Evolutionary conservation across 2,888 invertebrate genomes (phyloP).

Genomic region (Junonia oenone): DNA sequence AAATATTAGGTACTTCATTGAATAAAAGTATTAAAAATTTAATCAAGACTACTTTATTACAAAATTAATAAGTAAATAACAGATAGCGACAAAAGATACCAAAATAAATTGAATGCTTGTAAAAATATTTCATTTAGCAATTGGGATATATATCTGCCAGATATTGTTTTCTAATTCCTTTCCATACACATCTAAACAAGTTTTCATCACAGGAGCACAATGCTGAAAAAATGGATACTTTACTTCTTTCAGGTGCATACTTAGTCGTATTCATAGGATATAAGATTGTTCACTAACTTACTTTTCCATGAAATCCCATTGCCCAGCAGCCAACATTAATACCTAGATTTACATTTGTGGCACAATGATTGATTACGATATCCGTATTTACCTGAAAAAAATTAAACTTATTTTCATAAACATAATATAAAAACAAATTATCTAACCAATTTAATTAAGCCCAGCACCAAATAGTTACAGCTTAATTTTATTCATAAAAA

Average conservation of each 20-base stretch:
- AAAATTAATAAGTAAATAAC: too few relatives aligned
- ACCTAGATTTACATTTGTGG: slow-evolving; percentile 66
- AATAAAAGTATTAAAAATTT: too few relatives aligned
- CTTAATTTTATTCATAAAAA: not conserved
- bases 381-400: slow-evolving; percentile 64
- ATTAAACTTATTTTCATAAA: not conserved
- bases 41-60: too few relatives aligned
- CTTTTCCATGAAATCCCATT: slow-evolving; percentile 65
- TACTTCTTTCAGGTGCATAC: too few relatives aligned
- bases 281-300: slow-evolving; percentile 26
- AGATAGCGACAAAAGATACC: too few relatives aligned
- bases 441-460: not conserved
- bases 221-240: slow-evolving; percentile 56
- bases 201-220: slow-evolving; percentile 59
- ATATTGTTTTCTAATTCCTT: slow-evolving; percentile 58
- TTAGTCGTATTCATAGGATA: too few relatives aligned
- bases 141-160: slow-evolving; percentile 64
- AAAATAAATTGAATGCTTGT: not conserved
- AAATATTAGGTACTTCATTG: too few relatives aligned
- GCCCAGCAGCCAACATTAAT: slow-evolving; percentile 51
- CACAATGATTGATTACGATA: slow-evolving; percentile 64
- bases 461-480: not conserved
- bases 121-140: slow-evolving; percentile 31
- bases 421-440: not conserved
- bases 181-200: slow-evolving; percentile 63